Percentiles rank a stretch among this genome's conserved stretches.
Evolutionary conservation across 2,113 vertebrate genomes (phyloP).

Genomic region (Colinus virginianus): DNA sequence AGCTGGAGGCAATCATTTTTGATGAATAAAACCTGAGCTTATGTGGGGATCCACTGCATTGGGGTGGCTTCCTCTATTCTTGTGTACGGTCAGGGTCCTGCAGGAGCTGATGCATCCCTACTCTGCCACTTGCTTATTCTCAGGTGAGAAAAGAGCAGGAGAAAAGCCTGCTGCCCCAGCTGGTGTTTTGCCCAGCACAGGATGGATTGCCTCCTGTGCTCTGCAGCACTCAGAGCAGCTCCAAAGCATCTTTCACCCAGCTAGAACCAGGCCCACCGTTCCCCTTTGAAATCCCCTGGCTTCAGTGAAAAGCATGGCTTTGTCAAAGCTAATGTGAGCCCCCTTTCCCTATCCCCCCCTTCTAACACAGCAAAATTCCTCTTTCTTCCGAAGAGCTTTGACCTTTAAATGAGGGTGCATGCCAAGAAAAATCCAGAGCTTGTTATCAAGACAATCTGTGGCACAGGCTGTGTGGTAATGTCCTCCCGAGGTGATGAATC

Average conservation of each 20-base stretch:
- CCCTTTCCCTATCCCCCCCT: rapidly evolving
- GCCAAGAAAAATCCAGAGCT: slow-evolving; percentile 26
- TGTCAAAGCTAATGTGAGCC: neutral
- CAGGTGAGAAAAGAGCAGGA: neutral
- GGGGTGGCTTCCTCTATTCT: rapidly evolving
- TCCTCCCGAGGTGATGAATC: slow-evolving; percentile 50
- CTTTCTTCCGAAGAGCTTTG: slow-evolving; percentile 22
- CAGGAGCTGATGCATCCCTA: rapidly evolving
- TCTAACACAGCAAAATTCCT: neutral
- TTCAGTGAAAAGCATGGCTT: neutral
- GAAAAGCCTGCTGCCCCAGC: neutral
- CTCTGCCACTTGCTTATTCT: neutral
- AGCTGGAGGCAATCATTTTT: neutral
- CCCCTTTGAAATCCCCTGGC: neutral
- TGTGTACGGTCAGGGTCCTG: rapidly evolving
- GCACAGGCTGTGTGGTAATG: slow-evolving; percentile 23
- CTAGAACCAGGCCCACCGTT: neutral
- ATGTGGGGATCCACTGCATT: neutral
- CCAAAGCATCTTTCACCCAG: neutral
- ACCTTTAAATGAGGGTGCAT: slow-evolving; percentile 42
- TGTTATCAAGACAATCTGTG: slow-evolving; percentile 58
- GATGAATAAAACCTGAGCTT: neutral
- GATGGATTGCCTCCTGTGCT: neutral
- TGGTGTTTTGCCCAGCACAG: neutral
- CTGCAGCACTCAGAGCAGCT: neutral